Evolutionary conservation across 92 coral and sea anemone species (phyloP), one percentile per base, ranked within the genome.

Genomic region (Blastomussa wellsi): DNA sequence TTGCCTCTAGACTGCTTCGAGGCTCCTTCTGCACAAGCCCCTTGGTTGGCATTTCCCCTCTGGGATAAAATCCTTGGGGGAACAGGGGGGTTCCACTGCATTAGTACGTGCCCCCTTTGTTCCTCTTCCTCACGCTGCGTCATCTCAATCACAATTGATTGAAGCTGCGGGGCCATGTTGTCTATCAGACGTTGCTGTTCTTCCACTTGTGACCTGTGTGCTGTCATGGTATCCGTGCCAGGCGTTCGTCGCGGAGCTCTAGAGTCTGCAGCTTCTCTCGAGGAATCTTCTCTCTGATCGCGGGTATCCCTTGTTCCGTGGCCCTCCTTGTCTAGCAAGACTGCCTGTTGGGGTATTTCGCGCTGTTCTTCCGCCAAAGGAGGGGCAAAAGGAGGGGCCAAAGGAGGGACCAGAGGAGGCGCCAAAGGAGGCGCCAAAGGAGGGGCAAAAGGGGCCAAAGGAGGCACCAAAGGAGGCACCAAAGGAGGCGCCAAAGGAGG

Each of bases 81-180:
- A 48, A 72, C 42, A 51, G 88, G 88, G 28, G 72, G 87, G 31
- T 74, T 74, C 14, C 31, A 41, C 64, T 35, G 70, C 35, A 20
- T n/a, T 48, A 60, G 44, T 4, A 75, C 36, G 33, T 83, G 80
- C 7, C 73, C 80, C 32, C 81, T 62, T 31, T 55, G 57, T 76
- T 68, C 74, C 16, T 78, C 78, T 66, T 77, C 88, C 7, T 68
- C 69, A 3, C 36, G 65, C 38, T 51, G 82, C 32, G 78, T 77
- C 88, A 85, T 85, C n/a, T 85, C 42, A 65, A 85, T 78, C 68
- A 85, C 88, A 28, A 78, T 3, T 37, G 82, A 67, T 69, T 85
- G 88, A 7, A 85, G 84, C 47, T 85, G 74, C 17, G 88, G 82
- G 32, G 51, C 88, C 88, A 85, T 77, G 47, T 74, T 83, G 62